Evolutionary conservation across 2,797 vertebrate species (phyloP), one percentile per base, ranked within the genome.

Genomic region (Eutrigla gurnardus): DNA sequence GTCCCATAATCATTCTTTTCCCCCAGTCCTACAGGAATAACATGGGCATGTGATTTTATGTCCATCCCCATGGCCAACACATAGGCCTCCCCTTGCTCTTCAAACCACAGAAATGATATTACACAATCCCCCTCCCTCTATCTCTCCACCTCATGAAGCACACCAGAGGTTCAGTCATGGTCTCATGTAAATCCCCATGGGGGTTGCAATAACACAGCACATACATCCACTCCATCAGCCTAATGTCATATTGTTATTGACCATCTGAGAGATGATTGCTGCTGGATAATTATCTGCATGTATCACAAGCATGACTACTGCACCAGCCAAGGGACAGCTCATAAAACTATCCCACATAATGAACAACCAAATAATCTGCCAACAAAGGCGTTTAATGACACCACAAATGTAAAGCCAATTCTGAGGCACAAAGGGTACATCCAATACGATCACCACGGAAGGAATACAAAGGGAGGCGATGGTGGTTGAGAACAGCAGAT

Each of bases 181-280:
- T 72, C 70, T 49, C 25, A 65, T 80, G 84, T 65, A 37, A 78
- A 81, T 77, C 83, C 86, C 85, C 53, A 47, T 13, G n/a, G 83
- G 25, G 72, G 70, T 54, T 77, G 62, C 77, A 79, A 78, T 77
- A 91, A 85, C 70, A 75, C 65, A 71, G 75, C 36, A 46, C 62
- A 53, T 76, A 82, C 82, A 53, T 77, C 68, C 84, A 77, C 71
- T 90, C 80, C 58, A 86, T 91, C 83, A 86, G 50, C 63, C 52
- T 84, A 85, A 84, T 86, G 84, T 77, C 83, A 80, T 54, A 71
- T 78, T 85, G 81, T 88, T 90, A 89, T 89, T 92, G 90, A 92
- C 77, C 84, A 83, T 81, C 71, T 71, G 84, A 88, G 89, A 89
- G 79, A 89, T 86, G 70, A 89, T 78, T 80, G 79, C 74, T 83